Evolutionary conservation across 2,797 vertebrate species (phyloP).

Genomic region (Tapera naevia): DNA sequence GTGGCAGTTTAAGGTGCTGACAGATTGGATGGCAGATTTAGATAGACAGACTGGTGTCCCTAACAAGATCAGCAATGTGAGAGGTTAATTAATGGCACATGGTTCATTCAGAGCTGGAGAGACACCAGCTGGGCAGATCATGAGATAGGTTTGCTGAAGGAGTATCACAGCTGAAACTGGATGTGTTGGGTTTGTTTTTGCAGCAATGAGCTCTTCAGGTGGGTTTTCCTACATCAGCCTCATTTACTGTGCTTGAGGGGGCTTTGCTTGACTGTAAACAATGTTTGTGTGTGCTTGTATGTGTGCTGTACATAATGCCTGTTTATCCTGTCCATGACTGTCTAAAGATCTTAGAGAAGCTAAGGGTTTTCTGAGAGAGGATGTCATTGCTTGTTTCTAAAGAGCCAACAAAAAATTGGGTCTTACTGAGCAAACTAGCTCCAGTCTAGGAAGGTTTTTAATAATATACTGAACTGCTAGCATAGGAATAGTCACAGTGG

Average conservation of each 20-base stretch:
- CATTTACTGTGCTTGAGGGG: background rate
- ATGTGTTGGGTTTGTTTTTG: background rate
- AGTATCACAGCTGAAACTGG: background rate
- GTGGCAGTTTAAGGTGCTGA: slow-evolving; percentile 3
- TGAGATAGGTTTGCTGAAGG: background rate
- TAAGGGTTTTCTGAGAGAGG: background rate
- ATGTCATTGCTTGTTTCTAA: background rate
- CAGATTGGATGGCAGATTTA: slow-evolving; percentile 12
- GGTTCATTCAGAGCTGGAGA: background rate
- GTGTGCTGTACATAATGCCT: background rate
- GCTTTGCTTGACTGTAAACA: background rate
- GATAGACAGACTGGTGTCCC: background rate
- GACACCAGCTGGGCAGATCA: background rate
- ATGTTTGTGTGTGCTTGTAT: background rate
- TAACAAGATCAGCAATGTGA: background rate
- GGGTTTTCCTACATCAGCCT: background rate
- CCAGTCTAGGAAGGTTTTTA: background rate
- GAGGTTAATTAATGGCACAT: slow-evolving; percentile 26
- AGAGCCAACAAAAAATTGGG: background rate
- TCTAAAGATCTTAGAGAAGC: background rate
- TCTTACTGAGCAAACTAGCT: background rate
- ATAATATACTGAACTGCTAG: background rate
- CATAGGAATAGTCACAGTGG: background rate
- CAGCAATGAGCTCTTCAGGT: background rate
- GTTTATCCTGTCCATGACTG: background rate